A percentile compares a stretch with the other conserved stretches of the same genome.
Evolutionary conservation across 30 jellyfish, hydroid and myxozoan genomes (phyloP).

Genomic region (Hydractinia echinata): DNA sequence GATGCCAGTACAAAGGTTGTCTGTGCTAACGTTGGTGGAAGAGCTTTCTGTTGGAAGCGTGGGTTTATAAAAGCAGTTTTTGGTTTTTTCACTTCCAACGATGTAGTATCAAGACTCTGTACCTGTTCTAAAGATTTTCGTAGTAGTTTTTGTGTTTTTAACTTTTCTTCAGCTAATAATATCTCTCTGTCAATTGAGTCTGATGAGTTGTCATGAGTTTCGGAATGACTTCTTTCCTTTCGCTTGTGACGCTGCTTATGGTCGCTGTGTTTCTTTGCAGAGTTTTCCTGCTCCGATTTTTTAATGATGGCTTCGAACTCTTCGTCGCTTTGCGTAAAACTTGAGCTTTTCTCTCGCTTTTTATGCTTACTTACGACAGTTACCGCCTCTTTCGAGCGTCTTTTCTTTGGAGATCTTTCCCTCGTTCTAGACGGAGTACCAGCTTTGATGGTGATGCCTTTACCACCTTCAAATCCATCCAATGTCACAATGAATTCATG

Average conservation of each 20-base stretch:
- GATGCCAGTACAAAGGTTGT: neutral
- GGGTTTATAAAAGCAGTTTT: constrained; percentile 39
- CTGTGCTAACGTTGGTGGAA: constrained; percentile 15
- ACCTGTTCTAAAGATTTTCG: constrained; percentile 35
- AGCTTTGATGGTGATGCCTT: constrained; percentile 9
- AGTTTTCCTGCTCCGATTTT: neutral
- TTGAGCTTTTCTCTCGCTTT: neutral
- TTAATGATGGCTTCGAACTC: constrained; percentile 28
- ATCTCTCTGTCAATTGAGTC: constrained; percentile 21
- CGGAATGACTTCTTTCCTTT: neutral
- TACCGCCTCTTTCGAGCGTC: neutral
- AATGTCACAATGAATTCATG: constrained; percentile 43
- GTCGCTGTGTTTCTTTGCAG: neutral
- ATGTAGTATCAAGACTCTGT: constrained; percentile 27
- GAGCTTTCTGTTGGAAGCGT: constrained; percentile 23
- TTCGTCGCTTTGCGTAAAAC: constrained; percentile 35
- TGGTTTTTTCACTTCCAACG: constrained; percentile 15
- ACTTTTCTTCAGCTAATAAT: constrained; percentile 34
- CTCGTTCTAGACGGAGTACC: constrained; percentile 23
- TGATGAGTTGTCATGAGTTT: neutral
- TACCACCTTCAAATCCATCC: constrained; percentile 41
- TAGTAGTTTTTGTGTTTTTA: constrained; percentile 32
- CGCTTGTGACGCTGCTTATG: constrained; percentile 13
- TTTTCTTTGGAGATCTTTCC: neutral
- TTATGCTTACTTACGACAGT: neutral